These are phyloP conservation scores for Fragum sueziense DNA, from an alignment of 2,888 invertebrate species.

Conservation along the genomic window DNA sequence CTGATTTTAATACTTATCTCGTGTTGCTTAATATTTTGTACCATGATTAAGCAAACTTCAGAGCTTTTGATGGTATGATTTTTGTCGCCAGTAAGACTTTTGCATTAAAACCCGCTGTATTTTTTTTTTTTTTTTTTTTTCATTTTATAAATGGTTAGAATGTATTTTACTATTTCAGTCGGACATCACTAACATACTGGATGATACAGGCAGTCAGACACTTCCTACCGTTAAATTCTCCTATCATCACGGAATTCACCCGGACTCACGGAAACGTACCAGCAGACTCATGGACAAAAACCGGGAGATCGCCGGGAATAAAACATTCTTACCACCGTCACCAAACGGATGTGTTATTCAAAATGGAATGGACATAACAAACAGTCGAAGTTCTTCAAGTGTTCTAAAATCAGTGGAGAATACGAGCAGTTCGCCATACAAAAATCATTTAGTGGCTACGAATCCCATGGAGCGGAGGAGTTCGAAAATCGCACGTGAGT, in stretches of 20 bases:
- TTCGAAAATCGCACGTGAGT: constrained; percentile 55
- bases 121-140: background rate
- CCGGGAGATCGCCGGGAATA: background rate
- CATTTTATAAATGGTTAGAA: background rate
- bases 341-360: constrained; percentile 57
- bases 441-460: constrained; percentile 27
- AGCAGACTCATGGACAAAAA: constrained; percentile 1
- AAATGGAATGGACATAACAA: constrained; percentile 46
- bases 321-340: constrained; percentile 48
- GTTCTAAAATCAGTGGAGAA: constrained; percentile 41
- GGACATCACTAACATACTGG: constrained; percentile 28
- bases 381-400: constrained; percentile 25
- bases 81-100: too few species aligned
- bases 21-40: too few species aligned
- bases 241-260: constrained; percentile 38
- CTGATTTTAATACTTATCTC: too few species aligned
- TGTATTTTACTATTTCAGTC: constrained; percentile 19
- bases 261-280: constrained; percentile 11
- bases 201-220: constrained; percentile 40
- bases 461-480: constrained; percentile 30
- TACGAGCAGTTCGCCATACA: constrained; percentile 15
- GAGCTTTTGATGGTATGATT: too few species aligned
- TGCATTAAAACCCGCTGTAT: background rate
- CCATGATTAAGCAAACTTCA: too few species aligned
- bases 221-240: constrained; percentile 54